Base-by-base conservation (phyloP, 2,797 vertebrate species). In the Eutrigla gurnardus region DNA sequence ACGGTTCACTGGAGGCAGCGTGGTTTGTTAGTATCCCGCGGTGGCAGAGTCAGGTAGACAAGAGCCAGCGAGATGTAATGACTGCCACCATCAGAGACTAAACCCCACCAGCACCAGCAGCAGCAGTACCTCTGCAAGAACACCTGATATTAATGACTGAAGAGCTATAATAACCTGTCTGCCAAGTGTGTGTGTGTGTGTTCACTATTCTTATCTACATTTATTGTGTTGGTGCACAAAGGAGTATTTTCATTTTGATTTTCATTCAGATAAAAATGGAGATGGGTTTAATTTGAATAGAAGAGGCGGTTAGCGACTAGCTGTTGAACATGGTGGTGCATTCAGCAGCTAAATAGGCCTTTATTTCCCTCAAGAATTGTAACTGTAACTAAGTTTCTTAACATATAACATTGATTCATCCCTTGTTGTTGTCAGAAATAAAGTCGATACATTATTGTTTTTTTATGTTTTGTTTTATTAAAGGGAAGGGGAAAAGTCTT, bases 91-190 rank as follows among this genome's bases (percentile, higher is more conserved):
- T 78, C 86, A 84, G 43, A 80, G 80, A 82, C 77, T 83, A 74
- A 84, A 86, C 50, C 70, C 71, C 86, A 82, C 58, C 80, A 81
- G 75, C 79, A 25, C 25, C 25, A 25, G 25, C 25, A 25, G 25
- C 86, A 82, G 58, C 80, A 81, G 75, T 77, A 77, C 78, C 86
- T 86, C 86, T 85, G 80, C 86, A 85, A 83, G 78, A 70, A 66
- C 79, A 86, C 70, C 80, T 89, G 82, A 89, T 88, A 86, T 91
- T 91, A 92, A 88, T 90, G 87, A 91, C 89, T 91, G 88, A 82
- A 70, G 74, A 82, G 87, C 85, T 80, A 85, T 78, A 91, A 90
- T 85, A 88, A 90, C 83, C 64, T 60, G 60, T 46, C 62, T 37
- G 40, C 54, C 58, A 50, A 67, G 35, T 59, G 70, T 58, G 71